Evolutionary conservation across 2,113 vertebrate species (phyloP), one percentile per base, ranked within the genome.

Genomic region (Neogobius melanostomus): DNA sequence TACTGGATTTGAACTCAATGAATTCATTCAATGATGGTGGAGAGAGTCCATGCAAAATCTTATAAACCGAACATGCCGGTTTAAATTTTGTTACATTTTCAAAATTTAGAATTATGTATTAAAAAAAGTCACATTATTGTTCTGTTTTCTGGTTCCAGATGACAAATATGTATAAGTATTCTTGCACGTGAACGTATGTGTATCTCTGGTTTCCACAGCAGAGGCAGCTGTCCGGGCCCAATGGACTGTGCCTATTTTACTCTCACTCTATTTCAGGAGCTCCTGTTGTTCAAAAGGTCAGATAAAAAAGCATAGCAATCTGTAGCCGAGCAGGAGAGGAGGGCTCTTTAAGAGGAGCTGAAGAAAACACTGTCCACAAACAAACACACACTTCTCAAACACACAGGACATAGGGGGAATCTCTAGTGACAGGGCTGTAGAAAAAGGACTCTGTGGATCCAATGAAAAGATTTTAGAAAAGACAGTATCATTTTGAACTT

Each of bases 271-370:
- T 93, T 93, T 93, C 64, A 50, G 89, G 91, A 89, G 51, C 57
- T 16, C 67, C 82, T 86, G 90, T 92, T 91, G 82, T 90, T 82
- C 50, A 50, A 91, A 92, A 92, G 93, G 92, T 94, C 92, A 93
- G 87, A 91, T 88, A 86, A 88, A 89, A 88, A 84, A 76, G 85
- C 84, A 65, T 15, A 78, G 81, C 84, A 80, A 81, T 85, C 84
- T 68, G 84, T 59, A 76, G 76, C 85, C 86, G 84, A 49, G 53
- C 73, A 66, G 15, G 6, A 17, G 75, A 81, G 77, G 82, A 82
- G 69, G 80, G 79, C 75, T 88, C 21, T 68, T 67, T 74, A 80
- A 84, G 75, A 3, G 56, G 50, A 74, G 73, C 68, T 47, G 63
- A 61, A 46, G 80, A 67, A 71, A 75, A 7, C 44, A 76, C 72